Evolutionary conservation across 2,797 vertebrate genomes (phyloP).

Genomic region (Dicrostonyx torquatus): DNA sequence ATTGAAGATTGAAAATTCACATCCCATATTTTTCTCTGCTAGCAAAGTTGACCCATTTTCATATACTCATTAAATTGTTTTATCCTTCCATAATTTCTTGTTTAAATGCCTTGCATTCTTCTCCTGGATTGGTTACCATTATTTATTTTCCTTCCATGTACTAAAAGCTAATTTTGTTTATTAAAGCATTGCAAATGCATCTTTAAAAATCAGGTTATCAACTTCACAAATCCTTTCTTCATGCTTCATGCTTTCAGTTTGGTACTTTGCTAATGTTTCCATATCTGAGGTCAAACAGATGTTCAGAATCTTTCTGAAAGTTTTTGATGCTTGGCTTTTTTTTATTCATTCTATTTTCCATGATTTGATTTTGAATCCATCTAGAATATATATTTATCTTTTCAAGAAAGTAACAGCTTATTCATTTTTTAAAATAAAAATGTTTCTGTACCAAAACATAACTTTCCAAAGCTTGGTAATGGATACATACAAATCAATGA

Average conservation of each 20-base stretch:
- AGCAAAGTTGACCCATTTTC: not conserved
- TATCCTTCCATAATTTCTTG: not conserved
- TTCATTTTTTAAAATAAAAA: not conserved
- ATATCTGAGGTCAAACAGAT: slow-evolving; percentile 30
- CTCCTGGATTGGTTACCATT: not conserved
- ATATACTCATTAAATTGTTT: not conserved
- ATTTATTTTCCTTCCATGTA: not conserved
- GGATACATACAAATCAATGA: not conserved
- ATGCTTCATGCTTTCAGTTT: not conserved
- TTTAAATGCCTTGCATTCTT: not conserved
- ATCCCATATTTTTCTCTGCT: not conserved
- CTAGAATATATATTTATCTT: not conserved
- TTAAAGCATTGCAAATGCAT: not conserved
- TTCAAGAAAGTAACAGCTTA: not conserved
- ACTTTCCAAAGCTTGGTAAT: not conserved
- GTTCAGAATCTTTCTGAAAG: not conserved
- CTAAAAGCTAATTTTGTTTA: not conserved
- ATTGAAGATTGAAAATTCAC: not conserved
- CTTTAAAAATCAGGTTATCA: slow-evolving; percentile 1
- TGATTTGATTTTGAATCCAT: not conserved
- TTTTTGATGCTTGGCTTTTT: not conserved
- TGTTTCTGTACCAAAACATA: not conserved
- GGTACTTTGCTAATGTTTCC: not conserved
- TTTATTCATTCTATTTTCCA: not conserved
- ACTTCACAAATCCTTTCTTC: not conserved